These are phyloP conservation scores for Penaeus indicus DNA, from an alignment of 1,140 invertebrate species.

Conservation along the genomic window DNA sequence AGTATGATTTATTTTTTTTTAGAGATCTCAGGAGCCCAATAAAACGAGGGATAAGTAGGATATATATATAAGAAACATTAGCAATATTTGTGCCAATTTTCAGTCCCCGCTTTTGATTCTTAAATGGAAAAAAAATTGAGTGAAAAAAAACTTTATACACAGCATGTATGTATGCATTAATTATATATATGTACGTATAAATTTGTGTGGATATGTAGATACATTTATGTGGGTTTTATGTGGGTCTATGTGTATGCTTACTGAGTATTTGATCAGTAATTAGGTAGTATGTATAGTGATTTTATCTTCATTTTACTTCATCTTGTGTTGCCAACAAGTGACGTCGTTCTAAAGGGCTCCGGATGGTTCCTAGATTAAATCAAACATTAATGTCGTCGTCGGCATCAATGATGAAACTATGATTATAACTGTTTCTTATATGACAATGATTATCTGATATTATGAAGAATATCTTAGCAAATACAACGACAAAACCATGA, in stretches of 20 bases:
- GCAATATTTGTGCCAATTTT: no score
- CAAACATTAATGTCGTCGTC: conserved; percentile 33
- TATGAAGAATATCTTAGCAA: conserved; percentile 16
- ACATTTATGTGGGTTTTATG: no score
- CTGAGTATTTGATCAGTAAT: no score
- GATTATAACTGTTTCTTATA: conserved; percentile 32
- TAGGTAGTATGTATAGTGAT: no score
- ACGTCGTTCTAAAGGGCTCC: conserved; percentile 38
- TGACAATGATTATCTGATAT: conserved; percentile 36
- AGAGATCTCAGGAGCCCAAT: conserved; percentile 19
- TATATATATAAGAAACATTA: no score
- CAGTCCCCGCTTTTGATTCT: no score
- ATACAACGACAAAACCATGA: conserved; percentile 34
- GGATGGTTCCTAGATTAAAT: conserved; percentile 25
- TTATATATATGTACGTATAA: no score
- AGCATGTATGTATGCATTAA: no score
- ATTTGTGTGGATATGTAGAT: no score
- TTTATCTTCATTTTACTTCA: background rate
- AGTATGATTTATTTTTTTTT: conserved; percentile 37
- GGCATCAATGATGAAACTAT: conserved; percentile 26
- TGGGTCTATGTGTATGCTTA: no score
- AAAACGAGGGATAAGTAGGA: background rate
- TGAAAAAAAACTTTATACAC: no score
- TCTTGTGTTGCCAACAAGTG: background rate
- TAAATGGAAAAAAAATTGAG: no score